Conservation (phyloP, 1,140 invertebrate genomes). For the Aphelenchoides besseyi region DNA sequence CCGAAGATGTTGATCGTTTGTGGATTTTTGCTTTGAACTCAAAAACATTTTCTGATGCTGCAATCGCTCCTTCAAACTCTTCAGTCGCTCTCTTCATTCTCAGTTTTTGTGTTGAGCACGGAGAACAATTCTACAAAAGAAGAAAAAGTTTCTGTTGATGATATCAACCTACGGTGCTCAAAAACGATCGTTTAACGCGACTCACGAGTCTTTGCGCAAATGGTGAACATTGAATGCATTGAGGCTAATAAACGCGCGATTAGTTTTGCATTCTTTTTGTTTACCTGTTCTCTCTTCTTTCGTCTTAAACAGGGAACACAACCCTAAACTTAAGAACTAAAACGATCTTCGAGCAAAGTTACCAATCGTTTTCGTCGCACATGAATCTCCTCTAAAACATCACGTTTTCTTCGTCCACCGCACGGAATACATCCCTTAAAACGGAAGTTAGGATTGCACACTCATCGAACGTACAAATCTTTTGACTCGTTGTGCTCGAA, state of each 20-base stretch:
- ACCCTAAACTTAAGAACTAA: constrained; percentile 10
- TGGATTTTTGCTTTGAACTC: background rate
- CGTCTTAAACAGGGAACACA: constrained; percentile 34
- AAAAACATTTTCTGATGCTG: background rate
- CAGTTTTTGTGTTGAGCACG: background rate
- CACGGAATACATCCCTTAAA: constrained; percentile 34
- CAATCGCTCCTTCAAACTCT: background rate
- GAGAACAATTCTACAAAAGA: too few species aligned
- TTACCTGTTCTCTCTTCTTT: constrained; percentile 11
- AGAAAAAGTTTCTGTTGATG: too few species aligned
- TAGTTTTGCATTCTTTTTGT: background rate
- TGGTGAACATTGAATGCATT: background rate
- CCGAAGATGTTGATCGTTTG: background rate
- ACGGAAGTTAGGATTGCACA: constrained; percentile 13
- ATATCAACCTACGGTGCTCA: too few species aligned
- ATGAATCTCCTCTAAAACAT: constrained; percentile 26
- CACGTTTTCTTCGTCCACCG: constrained; percentile 24
- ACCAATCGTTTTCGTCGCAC: constrained; percentile 24
- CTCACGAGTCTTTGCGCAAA: background rate
- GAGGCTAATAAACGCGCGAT: background rate
- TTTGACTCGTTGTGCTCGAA: constrained; percentile 18
- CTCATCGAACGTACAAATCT: constrained; percentile 18
- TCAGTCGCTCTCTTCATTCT: background rate
- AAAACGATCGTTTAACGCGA: background rate
- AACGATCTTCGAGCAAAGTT: background rate